Conservation (phyloP, 2,797 vertebrate species). For the Columba guinea region DNA sequence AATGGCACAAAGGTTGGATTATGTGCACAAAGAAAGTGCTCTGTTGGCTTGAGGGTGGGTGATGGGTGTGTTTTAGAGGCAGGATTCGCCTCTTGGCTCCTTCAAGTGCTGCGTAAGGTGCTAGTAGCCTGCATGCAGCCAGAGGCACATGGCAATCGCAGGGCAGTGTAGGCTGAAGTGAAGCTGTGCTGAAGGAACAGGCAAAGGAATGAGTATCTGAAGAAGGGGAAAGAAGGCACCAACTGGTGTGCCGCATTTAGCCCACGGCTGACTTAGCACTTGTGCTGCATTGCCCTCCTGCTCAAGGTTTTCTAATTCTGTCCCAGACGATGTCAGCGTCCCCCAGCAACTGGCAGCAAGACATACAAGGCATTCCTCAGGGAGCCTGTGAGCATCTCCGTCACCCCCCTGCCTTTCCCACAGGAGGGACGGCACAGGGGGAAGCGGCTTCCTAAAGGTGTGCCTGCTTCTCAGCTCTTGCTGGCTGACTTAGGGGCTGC, state of each 20-base stretch:
- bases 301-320: slow-evolving; percentile 78
- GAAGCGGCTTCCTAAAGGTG: not conserved
- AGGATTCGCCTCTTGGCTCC: not conserved
- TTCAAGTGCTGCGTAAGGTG: not conserved
- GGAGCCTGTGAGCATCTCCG: not conserved
- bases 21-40: not conserved
- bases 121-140: not conserved
- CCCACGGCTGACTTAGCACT: slow-evolving; percentile 67
- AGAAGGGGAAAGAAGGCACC: slow-evolving; percentile 56
- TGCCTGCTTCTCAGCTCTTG: not conserved
- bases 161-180: not conserved
- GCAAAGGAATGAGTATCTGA: not conserved
- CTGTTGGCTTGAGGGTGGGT: not conserved
- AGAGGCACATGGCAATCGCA: not conserved
- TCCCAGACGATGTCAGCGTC: slow-evolving; percentile 43
- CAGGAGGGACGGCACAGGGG: not conserved
- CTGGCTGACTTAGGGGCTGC: not conserved
- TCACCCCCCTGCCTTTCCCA: not conserved
- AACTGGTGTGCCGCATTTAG: slow-evolving; percentile 72
- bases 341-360: slow-evolving; percentile 26
- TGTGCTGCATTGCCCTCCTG: slow-evolving; percentile 43
- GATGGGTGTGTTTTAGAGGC: not conserved
- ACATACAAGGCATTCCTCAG: slow-evolving; percentile 39
- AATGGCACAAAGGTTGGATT: not conserved
- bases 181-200: not conserved